Percentiles rank a stretch among this genome's conserved stretches.
Evolutionary conservation across 2,888 invertebrate genomes (phyloP).

Genomic region (Taenaris catops): DNA sequence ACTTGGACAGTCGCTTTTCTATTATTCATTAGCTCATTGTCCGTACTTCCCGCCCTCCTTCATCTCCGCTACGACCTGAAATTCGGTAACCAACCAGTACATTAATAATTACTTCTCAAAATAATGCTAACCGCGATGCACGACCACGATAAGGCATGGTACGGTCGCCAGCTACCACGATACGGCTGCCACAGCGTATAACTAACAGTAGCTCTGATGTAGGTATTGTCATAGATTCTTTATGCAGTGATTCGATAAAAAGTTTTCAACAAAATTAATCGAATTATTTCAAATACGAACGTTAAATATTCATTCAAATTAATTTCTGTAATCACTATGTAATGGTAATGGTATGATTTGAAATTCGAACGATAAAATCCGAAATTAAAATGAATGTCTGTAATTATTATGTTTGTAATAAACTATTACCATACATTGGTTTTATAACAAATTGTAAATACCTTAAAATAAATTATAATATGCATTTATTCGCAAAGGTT

Average conservation of each 20-base stretch:
- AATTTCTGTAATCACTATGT: too few relatives aligned
- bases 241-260: background rate
- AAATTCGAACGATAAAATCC: too few relatives aligned
- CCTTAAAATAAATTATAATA: too few relatives aligned
- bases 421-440: too few relatives aligned
- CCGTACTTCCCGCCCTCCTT: conserved; percentile 16
- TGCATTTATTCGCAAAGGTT: too few relatives aligned
- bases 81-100: conserved; percentile 72
- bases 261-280: too few relatives aligned
- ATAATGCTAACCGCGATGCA: conserved; percentile 73
- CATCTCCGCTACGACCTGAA: conserved; percentile 50
- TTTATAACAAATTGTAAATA: too few relatives aligned
- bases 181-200: conserved; percentile 27
- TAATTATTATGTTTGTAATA: too few relatives aligned
- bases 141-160: conserved; percentile 62
- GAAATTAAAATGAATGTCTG: too few relatives aligned
- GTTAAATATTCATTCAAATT: too few relatives aligned
- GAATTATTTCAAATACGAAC: too few relatives aligned
- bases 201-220: conserved; percentile 13
- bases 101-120: conserved; percentile 80
- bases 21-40: conserved; percentile 72
- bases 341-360: too few relatives aligned
- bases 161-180: conserved; percentile 36
- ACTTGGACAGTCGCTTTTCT: conserved; percentile 67
- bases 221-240: conserved; percentile 9